phyloP scores from a whole-genome alignment of 2,797 vertebrate species.

The Alectoris magna region DNA sequence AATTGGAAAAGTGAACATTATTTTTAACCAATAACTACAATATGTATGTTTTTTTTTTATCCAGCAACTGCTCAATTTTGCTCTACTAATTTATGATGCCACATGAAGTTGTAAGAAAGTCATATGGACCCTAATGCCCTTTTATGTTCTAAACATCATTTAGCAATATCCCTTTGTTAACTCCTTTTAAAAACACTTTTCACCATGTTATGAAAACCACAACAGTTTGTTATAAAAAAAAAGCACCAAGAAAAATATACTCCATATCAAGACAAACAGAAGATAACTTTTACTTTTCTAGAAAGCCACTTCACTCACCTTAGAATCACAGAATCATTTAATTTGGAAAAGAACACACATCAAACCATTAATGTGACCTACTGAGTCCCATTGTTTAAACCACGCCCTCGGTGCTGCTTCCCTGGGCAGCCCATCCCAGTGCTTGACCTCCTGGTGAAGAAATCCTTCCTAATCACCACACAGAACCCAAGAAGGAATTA shows the following conservation, averaged over 20 bases:
- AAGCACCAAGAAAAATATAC: neutral
- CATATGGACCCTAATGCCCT: neutral
- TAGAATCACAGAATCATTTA: neutral
- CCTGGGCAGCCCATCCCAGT: neutral
- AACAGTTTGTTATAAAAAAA: neutral
- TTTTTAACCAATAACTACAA: neutral
- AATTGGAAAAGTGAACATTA: neutral
- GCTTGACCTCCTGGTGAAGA: neutral
- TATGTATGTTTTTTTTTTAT: neutral
- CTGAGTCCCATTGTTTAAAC: neutral
- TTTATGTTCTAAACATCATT: neutral
- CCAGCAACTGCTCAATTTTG: neutral
- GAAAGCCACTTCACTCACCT: neutral
- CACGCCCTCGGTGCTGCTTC: neutral
- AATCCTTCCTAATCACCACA: neutral
- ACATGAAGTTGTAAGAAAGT: neutral
- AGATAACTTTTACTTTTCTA: neutral
- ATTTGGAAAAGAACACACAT: neutral
- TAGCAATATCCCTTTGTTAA: neutral
- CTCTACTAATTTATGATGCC: neutral
- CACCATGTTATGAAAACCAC: neutral
- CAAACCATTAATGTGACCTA: neutral
- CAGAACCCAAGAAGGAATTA: neutral
- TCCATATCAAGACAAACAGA: neutral
- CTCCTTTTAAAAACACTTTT: neutral